These are phyloP conservation scores for Prochilodus magdalenae DNA, from an alignment of 2,113 vertebrate genomes.

Conservation along the genomic window DNA sequence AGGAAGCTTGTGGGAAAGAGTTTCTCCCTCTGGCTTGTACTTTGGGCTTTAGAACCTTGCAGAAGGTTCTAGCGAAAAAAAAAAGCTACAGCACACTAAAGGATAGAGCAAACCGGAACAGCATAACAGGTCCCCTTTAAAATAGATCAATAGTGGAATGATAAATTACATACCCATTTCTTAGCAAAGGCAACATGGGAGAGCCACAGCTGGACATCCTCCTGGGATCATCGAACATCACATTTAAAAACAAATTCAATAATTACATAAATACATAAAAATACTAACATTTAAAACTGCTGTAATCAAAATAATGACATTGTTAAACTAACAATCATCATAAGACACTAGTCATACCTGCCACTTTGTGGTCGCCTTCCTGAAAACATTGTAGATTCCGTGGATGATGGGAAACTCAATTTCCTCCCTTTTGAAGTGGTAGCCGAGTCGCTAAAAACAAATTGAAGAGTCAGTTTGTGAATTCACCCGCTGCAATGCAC, in stretches of 20 bases:
- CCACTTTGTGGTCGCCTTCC: constrained; percentile 90
- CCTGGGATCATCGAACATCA: constrained; percentile 73
- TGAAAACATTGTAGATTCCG: constrained; percentile 86
- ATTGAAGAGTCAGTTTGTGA: neutral
- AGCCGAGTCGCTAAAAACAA: constrained; percentile 83
- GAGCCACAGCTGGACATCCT: constrained; percentile 94
- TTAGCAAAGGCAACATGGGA: constrained; percentile 95
- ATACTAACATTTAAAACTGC: no score
- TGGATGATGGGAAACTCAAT: constrained; percentile 89
- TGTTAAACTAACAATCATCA: neutral
- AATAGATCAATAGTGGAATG: neutral
- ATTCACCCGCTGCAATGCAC: neutral
- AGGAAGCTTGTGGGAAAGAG: no score
- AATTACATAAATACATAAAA: neutral
- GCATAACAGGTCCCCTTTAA: no score
- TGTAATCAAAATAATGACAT: no score
- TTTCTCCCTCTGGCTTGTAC: no score
- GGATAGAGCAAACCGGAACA: neutral
- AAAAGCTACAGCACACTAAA: no score
- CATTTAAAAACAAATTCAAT: neutral
- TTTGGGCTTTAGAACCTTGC: no score
- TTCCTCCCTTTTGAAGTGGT: constrained; percentile 91
- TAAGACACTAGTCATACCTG: constrained; percentile 77
- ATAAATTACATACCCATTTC: constrained; percentile 84
- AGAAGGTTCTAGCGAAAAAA: no score